phyloP scores from a whole-genome alignment of 2,888 invertebrate species.

The Lymantria dispar region DNA sequence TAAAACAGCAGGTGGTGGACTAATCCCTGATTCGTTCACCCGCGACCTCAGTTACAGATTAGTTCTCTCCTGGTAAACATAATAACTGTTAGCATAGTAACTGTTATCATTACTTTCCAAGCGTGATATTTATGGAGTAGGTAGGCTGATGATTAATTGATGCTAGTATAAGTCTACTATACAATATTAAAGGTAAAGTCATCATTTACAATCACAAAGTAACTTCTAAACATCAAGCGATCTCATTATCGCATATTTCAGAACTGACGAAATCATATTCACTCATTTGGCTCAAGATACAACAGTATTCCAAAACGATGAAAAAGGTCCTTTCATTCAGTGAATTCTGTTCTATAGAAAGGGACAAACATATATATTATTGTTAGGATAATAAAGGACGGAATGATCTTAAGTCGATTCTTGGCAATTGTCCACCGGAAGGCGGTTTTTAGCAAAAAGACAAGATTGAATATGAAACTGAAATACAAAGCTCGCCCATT shows the following conservation, averaged over 20 bases:
- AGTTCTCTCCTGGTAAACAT: neutral
- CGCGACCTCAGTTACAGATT: too few relatives aligned
- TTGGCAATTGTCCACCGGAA: constrained; percentile 82
- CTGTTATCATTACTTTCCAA: neutral
- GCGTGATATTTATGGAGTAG: too few relatives aligned
- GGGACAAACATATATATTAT: constrained; percentile 45
- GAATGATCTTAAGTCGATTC: constrained; percentile 58
- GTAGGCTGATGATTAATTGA: too few relatives aligned
- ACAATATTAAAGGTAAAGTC: neutral
- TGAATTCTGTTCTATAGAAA: constrained; percentile 57
- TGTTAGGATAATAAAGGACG: constrained; percentile 37
- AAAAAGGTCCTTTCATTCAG: constrained; percentile 75
- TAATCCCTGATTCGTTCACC: too few relatives aligned
- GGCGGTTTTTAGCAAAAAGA: constrained; percentile 73
- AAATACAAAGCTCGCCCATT: constrained; percentile 74
- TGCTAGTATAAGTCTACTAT: neutral
- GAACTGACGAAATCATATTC: constrained; percentile 68
- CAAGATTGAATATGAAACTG: constrained; percentile 60
- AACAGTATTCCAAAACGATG: constrained; percentile 72
- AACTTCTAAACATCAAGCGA: constrained; percentile 25
- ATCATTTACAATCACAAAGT: neutral
- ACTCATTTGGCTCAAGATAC: constrained; percentile 65
- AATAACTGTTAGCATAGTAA: neutral
- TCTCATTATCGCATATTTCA: constrained; percentile 52
- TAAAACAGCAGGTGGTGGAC: too few relatives aligned